Conservation (phyloP, 2,113 vertebrate species). For the rabbit (Oryctolagus cuniculus) region mOryCun1.1 NC_091437.1:45363001-45363500, state of each 20-base stretch:
- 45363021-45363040: conserved; percentile 14
- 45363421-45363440: conserved; percentile 49
- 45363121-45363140: conserved; percentile 44
- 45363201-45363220: conserved; percentile 1
- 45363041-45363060: background rate
- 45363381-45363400: conserved; percentile 12
- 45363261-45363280: conserved; percentile 38
- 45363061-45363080: background rate
- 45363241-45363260: background rate
- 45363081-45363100: background rate
- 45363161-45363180: background rate
- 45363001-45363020: conserved; percentile 20
- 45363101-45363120: background rate
- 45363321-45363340: background rate
- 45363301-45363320: background rate
- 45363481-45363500: conserved; percentile 73
- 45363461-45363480: conserved; percentile 63
- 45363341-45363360: background rate
- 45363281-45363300: background rate
- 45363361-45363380: conserved; percentile 13
- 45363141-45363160: conserved; percentile 47
- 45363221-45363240: conserved; percentile 12
- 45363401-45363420: conserved; percentile 27
- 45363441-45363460: conserved; percentile 61
- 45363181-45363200: background rate